Conservation (phyloP, 2,888 invertebrate species). For the Hermaeophaga mercurialis region DNA sequence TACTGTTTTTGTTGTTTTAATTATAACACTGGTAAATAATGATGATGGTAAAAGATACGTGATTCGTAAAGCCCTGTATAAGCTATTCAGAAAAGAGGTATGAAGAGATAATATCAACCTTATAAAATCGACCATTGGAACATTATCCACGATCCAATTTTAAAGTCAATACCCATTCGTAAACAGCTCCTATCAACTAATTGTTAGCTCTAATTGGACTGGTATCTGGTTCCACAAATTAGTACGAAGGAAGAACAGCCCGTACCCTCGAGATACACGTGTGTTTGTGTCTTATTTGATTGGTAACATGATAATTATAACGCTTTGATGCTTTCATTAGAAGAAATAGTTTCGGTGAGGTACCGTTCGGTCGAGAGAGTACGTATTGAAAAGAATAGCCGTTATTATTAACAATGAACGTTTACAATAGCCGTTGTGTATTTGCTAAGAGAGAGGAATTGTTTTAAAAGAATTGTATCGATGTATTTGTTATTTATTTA, state of each 20-base stretch:
- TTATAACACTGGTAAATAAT: no score
- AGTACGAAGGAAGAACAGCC: neutral
- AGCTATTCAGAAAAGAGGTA: no score
- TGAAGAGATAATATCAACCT: neutral
- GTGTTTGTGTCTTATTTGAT: conserved; percentile 10
- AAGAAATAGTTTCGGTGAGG: conserved; percentile 1
- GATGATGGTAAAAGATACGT: no score
- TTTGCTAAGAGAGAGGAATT: no score
- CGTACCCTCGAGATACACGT: conserved; percentile 3
- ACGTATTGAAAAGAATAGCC: neutral
- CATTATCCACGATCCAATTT: neutral
- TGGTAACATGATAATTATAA: conserved; percentile 16
- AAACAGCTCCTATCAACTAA: conserved; percentile 1
- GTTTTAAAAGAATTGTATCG: no score
- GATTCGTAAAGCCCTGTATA: no score
- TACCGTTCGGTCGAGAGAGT: neutral
- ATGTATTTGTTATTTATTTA: no score
- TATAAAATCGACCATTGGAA: neutral
- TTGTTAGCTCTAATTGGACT: conserved; percentile 1
- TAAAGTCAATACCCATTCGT: neutral
- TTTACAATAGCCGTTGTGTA: no score
- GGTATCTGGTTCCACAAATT: conserved; percentile 1
- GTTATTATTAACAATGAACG: neutral
- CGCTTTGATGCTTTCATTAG: conserved; percentile 13
- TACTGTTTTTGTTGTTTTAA: no score